Conservation (phyloP, 92 coral and sea anemone species). For the Parazoanthus atlanticus region DNA sequence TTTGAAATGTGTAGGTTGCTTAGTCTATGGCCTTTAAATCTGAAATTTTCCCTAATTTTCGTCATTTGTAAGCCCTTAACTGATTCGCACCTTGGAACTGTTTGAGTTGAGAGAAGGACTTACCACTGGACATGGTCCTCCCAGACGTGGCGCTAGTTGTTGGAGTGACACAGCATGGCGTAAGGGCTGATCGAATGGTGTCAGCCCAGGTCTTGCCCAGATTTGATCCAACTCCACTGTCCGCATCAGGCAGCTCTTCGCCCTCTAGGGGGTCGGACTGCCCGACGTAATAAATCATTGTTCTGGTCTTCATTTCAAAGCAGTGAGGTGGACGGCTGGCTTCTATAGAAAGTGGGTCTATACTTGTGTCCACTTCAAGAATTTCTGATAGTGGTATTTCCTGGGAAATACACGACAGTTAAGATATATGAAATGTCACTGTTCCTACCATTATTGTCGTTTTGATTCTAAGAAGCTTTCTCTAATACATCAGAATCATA, state of each 20-base stretch:
- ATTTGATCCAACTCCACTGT: constrained; percentile 91
- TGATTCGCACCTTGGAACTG: too few relatives aligned
- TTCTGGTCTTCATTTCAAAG: constrained; percentile 96
- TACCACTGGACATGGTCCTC: constrained; percentile 66
- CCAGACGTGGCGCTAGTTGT: constrained; percentile 81
- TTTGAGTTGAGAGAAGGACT: not conserved
- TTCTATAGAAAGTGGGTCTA: constrained; percentile 90
- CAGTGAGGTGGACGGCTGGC: constrained; percentile 96
- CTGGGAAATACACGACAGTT: constrained; percentile 46
- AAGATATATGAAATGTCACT: not conserved
- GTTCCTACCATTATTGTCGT: not conserved
- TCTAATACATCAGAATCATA: too few relatives aligned
- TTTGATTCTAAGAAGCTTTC: not conserved
- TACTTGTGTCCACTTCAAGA: constrained; percentile 90
- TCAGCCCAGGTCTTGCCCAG: constrained; percentile 96
- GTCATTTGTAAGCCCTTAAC: too few relatives aligned
- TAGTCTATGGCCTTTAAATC: too few relatives aligned
- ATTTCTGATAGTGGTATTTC: constrained; percentile 93
- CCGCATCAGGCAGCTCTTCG: constrained; percentile 85
- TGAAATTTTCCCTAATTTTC: too few relatives aligned
- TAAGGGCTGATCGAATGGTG: constrained; percentile 93
- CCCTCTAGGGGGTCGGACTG: constrained; percentile 74
- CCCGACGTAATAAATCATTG: constrained; percentile 87
- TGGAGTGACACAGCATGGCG: constrained; percentile 98
- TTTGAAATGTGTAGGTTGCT: too few relatives aligned